Percentiles rank a stretch among this genome's conserved stretches.
Conservation (phyloP, 2,113 vertebrate genomes). For the Cheirogaleus medius region DNA sequence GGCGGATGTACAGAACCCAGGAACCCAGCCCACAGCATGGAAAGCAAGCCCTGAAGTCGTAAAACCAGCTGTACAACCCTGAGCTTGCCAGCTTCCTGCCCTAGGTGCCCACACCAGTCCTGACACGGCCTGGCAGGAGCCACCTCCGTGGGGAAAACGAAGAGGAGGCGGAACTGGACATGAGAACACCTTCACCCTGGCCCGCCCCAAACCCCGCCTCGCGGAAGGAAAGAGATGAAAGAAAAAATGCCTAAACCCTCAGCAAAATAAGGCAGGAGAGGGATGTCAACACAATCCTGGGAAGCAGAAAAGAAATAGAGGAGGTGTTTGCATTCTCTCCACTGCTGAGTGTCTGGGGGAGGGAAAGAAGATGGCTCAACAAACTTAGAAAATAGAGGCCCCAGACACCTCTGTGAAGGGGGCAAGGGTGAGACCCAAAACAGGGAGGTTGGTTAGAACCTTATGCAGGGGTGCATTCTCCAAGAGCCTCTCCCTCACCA, state of each 20-base stretch:
- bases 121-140: slow-evolving; percentile 45
- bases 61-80: slow-evolving; percentile 47
- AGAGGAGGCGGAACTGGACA: not conserved
- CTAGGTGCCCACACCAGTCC: slow-evolving; percentile 37
- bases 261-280: not conserved
- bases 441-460: not conserved
- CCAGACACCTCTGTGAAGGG: not conserved
- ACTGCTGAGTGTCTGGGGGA: not conserved
- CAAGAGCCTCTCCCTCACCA: not conserved
- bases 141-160: not conserved
- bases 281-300: not conserved
- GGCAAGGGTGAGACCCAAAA: not conserved
- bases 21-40: not conserved
- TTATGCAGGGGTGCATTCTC: not conserved
- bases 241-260: not conserved
- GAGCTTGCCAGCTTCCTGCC: slow-evolving; percentile 44
- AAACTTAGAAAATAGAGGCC: not conserved
- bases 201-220: not conserved
- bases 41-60: slow-evolving; percentile 1
- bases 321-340: not conserved
- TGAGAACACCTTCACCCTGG: not conserved
- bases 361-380: not conserved
- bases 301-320: not conserved
- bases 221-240: not conserved
- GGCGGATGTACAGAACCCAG: not conserved